Conservation (phyloP, 2,113 vertebrate species). For the Glareola pratincola region DNA sequence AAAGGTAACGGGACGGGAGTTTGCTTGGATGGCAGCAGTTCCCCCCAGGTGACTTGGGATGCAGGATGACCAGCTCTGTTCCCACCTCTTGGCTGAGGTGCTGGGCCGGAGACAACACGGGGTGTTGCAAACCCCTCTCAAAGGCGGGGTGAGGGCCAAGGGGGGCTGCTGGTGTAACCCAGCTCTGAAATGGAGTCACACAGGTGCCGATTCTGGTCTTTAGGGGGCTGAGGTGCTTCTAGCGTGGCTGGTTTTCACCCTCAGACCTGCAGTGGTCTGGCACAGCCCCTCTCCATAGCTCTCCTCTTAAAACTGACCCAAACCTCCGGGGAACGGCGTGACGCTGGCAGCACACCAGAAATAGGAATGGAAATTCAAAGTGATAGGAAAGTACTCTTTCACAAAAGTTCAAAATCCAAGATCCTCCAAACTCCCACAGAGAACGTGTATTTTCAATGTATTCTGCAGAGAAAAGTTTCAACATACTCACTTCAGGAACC, state of each 20-base stretch:
- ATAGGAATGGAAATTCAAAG: neutral
- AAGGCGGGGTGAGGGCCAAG: neutral
- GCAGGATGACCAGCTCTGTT: neutral
- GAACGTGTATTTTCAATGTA: neutral
- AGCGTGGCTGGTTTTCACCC: neutral
- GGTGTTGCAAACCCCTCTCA: neutral
- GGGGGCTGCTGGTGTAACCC: neutral
- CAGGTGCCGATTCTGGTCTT: neutral
- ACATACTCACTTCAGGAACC: neutral
- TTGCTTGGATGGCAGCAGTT: neutral
- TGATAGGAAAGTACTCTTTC: neutral
- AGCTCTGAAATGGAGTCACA: neutral
- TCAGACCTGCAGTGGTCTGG: neutral
- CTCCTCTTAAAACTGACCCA: neutral
- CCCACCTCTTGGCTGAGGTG: neutral
- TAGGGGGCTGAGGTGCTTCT: neutral
- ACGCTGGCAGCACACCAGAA: neutral
- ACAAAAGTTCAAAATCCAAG: neutral
- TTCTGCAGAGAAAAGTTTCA: neutral
- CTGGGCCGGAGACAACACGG: neutral
- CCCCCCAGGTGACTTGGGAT: neutral
- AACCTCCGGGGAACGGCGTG: neutral
- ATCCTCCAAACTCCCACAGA: neutral
- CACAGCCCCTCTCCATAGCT: neutral
- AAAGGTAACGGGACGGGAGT: neutral